These are phyloP conservation scores for Odontomyia ornata DNA, from an alignment of 2,888 invertebrate genomes.

Conservation along the genomic window DNA sequence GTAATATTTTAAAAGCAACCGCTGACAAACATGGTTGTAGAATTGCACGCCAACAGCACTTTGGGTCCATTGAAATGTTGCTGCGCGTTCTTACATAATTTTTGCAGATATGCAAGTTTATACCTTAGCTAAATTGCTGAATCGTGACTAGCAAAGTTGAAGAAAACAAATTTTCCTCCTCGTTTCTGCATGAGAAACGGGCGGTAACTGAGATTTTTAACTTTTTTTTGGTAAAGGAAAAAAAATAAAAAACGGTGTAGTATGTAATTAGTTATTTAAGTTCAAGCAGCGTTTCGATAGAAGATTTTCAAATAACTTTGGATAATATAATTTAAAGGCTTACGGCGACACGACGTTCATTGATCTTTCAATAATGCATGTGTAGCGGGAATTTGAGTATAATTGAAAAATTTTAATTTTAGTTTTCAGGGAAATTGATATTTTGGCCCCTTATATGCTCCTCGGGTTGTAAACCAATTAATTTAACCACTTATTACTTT, in stretches of 20 bases:
- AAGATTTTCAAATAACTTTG: neutral
- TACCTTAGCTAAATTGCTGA: neutral
- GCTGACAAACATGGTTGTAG: neutral
- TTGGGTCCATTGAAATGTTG: neutral
- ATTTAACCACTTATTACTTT: neutral
- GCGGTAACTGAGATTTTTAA: neutral
- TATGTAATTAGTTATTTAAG: neutral
- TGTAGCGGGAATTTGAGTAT: neutral
- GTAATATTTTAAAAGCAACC: neutral
- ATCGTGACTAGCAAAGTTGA: neutral
- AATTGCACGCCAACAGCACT: no score
- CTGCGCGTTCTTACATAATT: neutral
- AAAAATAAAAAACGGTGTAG: no score
- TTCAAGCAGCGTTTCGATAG: neutral
- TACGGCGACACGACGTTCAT: neutral
- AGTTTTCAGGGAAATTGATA: neutral
- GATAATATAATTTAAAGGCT: neutral
- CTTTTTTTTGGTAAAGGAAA: no score
- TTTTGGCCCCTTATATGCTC: neutral
- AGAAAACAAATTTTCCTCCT: neutral
- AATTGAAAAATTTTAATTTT: neutral
- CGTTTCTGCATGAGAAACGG: neutral
- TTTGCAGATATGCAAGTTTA: neutral
- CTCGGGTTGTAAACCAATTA: neutral
- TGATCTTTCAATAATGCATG: neutral